Evolutionary conservation across 2,888 invertebrate species (phyloP).

Genomic region (Phymatocera aterrima): DNA sequence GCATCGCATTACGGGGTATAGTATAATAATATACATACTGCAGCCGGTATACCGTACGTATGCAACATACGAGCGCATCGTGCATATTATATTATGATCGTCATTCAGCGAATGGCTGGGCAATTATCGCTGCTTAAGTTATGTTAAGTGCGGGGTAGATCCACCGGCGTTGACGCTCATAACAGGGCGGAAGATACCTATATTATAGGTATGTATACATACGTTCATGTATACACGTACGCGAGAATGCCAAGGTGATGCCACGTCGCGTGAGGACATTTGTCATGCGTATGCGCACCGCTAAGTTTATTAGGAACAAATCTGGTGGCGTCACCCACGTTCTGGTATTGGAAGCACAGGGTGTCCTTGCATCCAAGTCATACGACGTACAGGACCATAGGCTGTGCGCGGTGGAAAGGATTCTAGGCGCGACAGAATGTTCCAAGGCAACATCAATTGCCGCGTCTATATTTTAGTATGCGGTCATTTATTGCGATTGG

Average conservation of each 20-base stretch:
- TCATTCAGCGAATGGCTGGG: slow-evolving; percentile 52
- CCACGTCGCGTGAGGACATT: background rate
- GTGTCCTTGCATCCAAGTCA: background rate
- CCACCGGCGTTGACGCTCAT: slow-evolving; percentile 60
- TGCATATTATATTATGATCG: background rate
- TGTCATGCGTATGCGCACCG: background rate
- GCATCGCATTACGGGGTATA: background rate
- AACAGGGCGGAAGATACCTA: slow-evolving; percentile 60
- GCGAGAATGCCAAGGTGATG: background rate
- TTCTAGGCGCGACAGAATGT: too few species aligned
- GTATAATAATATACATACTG: slow-evolving; percentile 25
- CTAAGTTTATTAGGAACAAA: background rate
- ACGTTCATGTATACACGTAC: background rate
- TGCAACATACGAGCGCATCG: background rate
- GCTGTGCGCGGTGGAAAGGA: background rate
- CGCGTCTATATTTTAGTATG: too few species aligned
- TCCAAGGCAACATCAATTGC: too few species aligned
- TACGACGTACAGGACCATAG: background rate
- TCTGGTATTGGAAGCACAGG: background rate
- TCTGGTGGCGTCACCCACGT: background rate
- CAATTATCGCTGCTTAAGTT: slow-evolving; percentile 63
- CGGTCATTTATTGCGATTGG: too few species aligned
- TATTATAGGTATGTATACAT: background rate
- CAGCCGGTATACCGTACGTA: background rate
- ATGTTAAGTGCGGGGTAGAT: slow-evolving; percentile 64